A percentile compares a stretch with the other conserved stretches of the same genome.
Conservation (phyloP, 2,888 invertebrate species). For the Agonopterix arenella region DNA sequence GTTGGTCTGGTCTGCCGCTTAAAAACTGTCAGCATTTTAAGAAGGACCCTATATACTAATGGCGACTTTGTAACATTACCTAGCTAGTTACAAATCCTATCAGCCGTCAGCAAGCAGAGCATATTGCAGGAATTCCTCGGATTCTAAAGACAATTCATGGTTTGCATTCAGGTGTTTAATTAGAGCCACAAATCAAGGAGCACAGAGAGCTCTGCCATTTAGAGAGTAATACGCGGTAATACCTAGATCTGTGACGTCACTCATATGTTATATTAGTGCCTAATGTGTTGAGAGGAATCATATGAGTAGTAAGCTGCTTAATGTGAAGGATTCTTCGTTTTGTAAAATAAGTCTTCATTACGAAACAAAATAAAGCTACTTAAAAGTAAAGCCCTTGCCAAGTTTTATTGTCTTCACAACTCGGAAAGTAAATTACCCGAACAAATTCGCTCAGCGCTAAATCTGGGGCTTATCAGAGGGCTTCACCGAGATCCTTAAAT, state of each 20-base stretch:
- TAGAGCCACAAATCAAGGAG: conserved; percentile 57
- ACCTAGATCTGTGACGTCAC: conserved; percentile 3
- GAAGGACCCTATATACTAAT: too few relatives aligned
- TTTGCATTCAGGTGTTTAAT: conserved; percentile 57
- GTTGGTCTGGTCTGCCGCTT: too few relatives aligned
- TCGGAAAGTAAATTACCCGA: conserved; percentile 70
- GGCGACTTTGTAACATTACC: too few relatives aligned
- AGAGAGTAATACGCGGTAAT: conserved; percentile 18
- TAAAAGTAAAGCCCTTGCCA: conserved; percentile 49
- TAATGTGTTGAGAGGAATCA: background rate
- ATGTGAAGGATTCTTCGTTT: conserved; percentile 25
- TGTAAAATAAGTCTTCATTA: conserved; percentile 53
- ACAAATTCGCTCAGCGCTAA: conserved; percentile 71
- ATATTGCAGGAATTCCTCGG: conserved; percentile 15
- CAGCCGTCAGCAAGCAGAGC: conserved; percentile 8
- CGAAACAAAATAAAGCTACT: conserved; percentile 53
- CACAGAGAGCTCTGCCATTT: conserved; percentile 37
- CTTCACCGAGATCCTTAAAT: conserved; percentile 60
- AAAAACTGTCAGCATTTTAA: too few relatives aligned
- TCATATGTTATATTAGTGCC: background rate
- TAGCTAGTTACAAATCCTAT: background rate
- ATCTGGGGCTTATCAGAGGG: conserved; percentile 67
- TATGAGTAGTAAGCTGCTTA: background rate
- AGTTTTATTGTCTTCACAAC: conserved; percentile 72
- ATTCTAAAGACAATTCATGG: conserved; percentile 52